Evolutionary conservation across 2,113 vertebrate genomes (phyloP), one percentile per base, ranked within the genome.

Genomic region (Neomonachus schauinslandi): DNA sequence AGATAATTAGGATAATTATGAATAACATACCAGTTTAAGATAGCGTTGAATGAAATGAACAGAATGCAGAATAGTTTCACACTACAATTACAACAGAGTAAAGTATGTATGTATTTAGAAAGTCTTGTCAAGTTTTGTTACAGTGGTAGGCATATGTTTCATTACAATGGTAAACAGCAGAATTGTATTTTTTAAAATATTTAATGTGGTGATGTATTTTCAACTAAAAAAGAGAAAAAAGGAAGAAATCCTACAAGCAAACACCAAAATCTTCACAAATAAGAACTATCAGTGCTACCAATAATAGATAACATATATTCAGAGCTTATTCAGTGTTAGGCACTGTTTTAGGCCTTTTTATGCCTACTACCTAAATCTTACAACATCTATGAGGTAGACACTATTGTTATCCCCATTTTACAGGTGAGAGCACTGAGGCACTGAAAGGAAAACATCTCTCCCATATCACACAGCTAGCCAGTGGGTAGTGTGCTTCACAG

Each of bases 1-100:
- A 96, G 51, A 89, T 61, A 96, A 81, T 80, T 69, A 57, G 6
- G 33, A 53, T 94, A 96, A 80, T 96, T 65, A 89, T 12, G 72
- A 96, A 77, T 51, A 92, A 85, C 11, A 2, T 61, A 81, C 87
- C 21, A 86, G 57, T 92, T 81, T 63, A 82, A 83, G 89, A 93
- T 31, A 57, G 76, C 18, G 0, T 18, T 59, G 39, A 71, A 80
- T n/a, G 81, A 88, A 96, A 89, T 65, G 1, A 89, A 26, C 12
- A 91, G 49, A 81, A 84, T 15, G 49, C n/a, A 61, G 84, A 96
- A 95, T 1, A 63, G 72, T 80, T 96, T 95, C 86, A 67, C 61
- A 80, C 26, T 65, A 91, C 14, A n/a, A 94, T 24, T 72, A 26
- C 49, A 96, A 93, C 28, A 82, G 2, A 74, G 21, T 89, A 89